Conservation (phyloP, 2,797 vertebrate genomes). For the Gymnothorax reevesii region DNA sequence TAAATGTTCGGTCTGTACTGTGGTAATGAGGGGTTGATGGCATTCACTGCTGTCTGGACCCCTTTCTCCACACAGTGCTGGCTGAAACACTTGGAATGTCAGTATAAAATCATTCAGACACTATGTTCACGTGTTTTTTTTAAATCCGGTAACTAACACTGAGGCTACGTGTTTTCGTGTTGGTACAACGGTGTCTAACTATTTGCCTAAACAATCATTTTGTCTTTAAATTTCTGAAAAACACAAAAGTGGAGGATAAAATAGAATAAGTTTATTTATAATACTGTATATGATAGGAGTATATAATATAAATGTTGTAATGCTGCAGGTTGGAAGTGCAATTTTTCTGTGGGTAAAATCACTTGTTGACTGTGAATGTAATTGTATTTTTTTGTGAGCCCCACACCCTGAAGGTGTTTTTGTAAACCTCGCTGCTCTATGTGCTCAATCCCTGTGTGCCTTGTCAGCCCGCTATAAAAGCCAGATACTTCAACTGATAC, state of each 20-base stretch:
- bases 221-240: conserved; percentile 36
- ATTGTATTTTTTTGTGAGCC: conserved; percentile 32
- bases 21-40: background rate
- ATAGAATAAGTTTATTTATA: background rate
- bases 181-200: conserved; percentile 17
- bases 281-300: too few species aligned
- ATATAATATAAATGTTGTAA: background rate
- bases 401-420: background rate
- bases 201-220: conserved; percentile 38
- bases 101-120: conserved; percentile 5
- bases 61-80: background rate
- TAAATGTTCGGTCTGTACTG: background rate
- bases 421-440: background rate
- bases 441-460: background rate
- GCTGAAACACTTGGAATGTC: background rate
- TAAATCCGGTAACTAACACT: conserved; percentile 25
- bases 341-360: conserved; percentile 36
- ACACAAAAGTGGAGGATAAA: background rate
- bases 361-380: conserved; percentile 50
- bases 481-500: background rate
- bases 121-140: conserved; percentile 37
- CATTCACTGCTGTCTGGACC: background rate
- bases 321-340: conserved; percentile 47
- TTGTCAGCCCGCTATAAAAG: background rate
- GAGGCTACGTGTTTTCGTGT: conserved; percentile 31